phyloP scores from a whole-genome alignment of 2,888 invertebrate genomes.

The Eupeodes luniger region DNA sequence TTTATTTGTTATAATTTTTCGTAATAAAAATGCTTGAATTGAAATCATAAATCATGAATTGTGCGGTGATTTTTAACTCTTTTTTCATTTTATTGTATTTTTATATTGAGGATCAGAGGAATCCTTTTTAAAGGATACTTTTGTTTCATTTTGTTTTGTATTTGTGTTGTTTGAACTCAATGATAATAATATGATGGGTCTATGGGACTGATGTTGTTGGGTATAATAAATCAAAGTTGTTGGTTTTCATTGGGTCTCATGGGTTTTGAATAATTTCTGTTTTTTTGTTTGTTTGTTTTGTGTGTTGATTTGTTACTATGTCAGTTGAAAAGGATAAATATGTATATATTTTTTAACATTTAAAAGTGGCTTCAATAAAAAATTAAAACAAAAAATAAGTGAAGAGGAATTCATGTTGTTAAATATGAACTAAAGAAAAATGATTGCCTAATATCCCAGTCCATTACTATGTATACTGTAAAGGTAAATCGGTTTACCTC shows the following conservation, averaged over 20 bases:
- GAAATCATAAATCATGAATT: conserved; percentile 23
- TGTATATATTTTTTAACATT: not conserved
- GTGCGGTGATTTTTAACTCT: not conserved
- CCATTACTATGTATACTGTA: too few species aligned
- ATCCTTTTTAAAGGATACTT: conserved; percentile 9
- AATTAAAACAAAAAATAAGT: not conserved
- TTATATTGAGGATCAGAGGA: not conserved
- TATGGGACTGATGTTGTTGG: not conserved
- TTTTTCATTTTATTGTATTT: not conserved
- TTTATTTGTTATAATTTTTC: not conserved
- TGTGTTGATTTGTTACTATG: not conserved
- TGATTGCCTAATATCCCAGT: too few species aligned
- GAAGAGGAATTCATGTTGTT: not conserved
- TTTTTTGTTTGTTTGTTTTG: not conserved
- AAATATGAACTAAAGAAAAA: too few species aligned
- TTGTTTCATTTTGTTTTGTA: not conserved
- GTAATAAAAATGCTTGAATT: conserved; percentile 9
- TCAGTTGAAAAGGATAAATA: not conserved
- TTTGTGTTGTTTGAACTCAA: conserved; percentile 13
- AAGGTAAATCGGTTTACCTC: too few species aligned
- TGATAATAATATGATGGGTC: not conserved
- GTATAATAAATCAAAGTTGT: conserved; percentile 29
- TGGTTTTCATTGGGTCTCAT: conserved; percentile 20
- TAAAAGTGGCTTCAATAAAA: not conserved
- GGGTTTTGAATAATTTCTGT: not conserved